These are phyloP conservation scores for Dione vanillae DNA, from an alignment of 2,888 invertebrate genomes.

Conservation along the genomic window DNA sequence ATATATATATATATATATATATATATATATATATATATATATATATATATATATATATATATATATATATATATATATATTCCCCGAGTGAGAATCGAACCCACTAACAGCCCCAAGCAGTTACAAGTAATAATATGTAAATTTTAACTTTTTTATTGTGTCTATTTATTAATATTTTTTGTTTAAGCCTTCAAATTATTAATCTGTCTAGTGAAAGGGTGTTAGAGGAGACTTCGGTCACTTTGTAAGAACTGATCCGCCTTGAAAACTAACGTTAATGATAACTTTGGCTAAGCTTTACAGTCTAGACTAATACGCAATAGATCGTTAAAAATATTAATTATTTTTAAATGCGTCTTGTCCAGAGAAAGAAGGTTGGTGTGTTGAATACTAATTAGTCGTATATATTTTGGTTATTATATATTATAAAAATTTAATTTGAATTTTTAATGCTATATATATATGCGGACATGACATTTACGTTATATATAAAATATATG, in stretches of 20 bases:
- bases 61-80: no score
- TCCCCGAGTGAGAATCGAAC: no score
- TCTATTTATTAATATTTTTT: background rate
- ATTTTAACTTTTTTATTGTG: background rate
- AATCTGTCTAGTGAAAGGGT: constrained; percentile 8
- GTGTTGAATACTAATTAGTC: background rate
- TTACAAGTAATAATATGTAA: no score
- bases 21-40: no score
- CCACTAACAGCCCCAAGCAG: no score
- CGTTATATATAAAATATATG: background rate
- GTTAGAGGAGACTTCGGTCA: constrained; percentile 19
- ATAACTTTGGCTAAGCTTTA: background rate
- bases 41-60: no score
- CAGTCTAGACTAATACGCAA: constrained; percentile 22
- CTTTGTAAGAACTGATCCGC: constrained; percentile 22
- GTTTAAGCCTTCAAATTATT: constrained; percentile 10
- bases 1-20: background rate
- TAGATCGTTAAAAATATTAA: background rate
- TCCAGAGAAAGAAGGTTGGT: background rate
- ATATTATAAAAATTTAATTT: background rate
- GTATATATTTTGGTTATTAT: background rate
- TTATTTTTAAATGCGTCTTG: constrained; percentile 14
- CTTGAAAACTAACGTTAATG: constrained; percentile 22
- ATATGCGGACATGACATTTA: constrained; percentile 12
- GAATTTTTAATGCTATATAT: background rate